Evolutionary conservation across 1,140 invertebrate genomes (phyloP).

Genomic region (Hydropsyche tenuis): DNA sequence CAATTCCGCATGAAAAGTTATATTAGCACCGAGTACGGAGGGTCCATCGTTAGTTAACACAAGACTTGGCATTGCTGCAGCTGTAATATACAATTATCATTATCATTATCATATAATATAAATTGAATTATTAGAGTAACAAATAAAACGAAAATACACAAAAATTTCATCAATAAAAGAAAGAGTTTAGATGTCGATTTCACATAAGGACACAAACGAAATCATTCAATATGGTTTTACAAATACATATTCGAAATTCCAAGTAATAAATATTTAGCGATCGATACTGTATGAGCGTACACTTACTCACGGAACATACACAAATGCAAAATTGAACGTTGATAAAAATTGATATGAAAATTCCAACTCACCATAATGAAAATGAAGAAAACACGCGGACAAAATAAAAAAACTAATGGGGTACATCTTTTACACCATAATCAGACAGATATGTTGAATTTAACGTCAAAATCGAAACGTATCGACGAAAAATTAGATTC

Average conservation of each 20-base stretch:
- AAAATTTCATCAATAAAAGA: too few relatives aligned
- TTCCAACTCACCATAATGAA: neutral
- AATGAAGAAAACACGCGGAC: neutral
- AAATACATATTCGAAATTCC: too few relatives aligned
- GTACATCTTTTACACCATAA: constrained; percentile 7
- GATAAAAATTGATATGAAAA: neutral
- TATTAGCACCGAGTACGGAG: constrained; percentile 68
- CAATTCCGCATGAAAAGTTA: constrained; percentile 70
- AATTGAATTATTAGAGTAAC: neutral
- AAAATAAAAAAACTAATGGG: neutral
- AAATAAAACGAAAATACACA: neutral
- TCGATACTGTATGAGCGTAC: too few relatives aligned
- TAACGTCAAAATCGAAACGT: neutral
- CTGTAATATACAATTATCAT: neutral
- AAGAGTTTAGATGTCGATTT: too few relatives aligned
- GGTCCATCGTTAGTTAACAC: constrained; percentile 66
- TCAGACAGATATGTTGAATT: neutral
- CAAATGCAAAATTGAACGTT: too few relatives aligned
- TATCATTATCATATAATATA: neutral
- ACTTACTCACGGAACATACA: too few relatives aligned
- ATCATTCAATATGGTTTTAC: too few relatives aligned
- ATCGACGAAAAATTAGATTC: too few relatives aligned
- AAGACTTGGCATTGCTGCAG: constrained; percentile 40
- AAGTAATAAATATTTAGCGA: too few relatives aligned
- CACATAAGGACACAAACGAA: too few relatives aligned